These are phyloP conservation scores for Pogonocherus hispidulus DNA, from an alignment of 2,888 invertebrate species.

Conservation along the genomic window DNA sequence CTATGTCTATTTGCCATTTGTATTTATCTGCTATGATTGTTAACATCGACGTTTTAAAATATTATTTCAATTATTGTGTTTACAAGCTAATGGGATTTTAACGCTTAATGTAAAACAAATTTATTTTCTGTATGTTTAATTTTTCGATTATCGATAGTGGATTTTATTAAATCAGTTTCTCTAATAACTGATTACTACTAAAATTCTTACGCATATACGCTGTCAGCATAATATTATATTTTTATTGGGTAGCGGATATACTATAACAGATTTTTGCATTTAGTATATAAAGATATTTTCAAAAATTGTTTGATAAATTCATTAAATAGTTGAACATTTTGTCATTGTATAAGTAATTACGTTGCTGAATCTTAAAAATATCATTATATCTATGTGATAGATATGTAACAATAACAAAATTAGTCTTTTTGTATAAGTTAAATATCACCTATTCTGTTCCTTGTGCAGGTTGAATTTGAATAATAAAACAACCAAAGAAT, in stretches of 20 bases:
- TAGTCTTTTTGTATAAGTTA: too few relatives aligned
- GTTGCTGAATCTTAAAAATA: too few relatives aligned
- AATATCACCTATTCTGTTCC: too few relatives aligned
- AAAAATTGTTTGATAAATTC: too few relatives aligned
- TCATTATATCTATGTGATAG: too few relatives aligned
- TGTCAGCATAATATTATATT: neutral
- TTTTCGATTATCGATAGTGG: neutral
- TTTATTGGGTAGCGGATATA: neutral
- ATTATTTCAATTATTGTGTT: constrained; percentile 17
- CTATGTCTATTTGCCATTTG: constrained; percentile 12
- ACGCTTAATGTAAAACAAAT: constrained; percentile 12
- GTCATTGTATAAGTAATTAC: too few relatives aligned
- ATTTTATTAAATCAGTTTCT: neutral
- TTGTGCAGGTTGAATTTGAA: too few relatives aligned
- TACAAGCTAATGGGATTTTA: constrained; percentile 22
- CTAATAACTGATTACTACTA: neutral
- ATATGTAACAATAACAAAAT: too few relatives aligned
- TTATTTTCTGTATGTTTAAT: neutral
- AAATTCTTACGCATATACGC: neutral
- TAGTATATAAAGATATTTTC: too few relatives aligned
- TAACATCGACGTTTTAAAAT: constrained; percentile 24
- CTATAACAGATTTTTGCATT: too few relatives aligned
- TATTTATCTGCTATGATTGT: constrained; percentile 5
- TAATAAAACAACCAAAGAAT: too few relatives aligned
- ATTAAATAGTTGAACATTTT: too few relatives aligned